These are phyloP conservation scores for Drosophila tropicalis DNA, from an alignment of 1,140 invertebrate genomes.

Conservation along the genomic window DNA sequence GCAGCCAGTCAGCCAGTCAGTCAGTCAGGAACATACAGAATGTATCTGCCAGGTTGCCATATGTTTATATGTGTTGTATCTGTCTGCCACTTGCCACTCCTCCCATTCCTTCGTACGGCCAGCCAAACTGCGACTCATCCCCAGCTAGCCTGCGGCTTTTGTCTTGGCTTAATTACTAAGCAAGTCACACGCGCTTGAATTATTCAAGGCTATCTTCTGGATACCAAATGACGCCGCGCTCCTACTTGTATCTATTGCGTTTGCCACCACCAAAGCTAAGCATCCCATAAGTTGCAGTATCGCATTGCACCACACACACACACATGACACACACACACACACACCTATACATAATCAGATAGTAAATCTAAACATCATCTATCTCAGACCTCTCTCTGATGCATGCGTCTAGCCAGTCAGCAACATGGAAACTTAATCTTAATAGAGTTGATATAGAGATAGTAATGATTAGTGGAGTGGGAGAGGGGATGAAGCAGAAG, in stretches of 20 bases:
- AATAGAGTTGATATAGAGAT: constrained; percentile 21
- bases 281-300: constrained; percentile 30
- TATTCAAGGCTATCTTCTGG: constrained; percentile 77
- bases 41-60: constrained; percentile 15
- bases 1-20: constrained; percentile 33
- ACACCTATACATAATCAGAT: not conserved
- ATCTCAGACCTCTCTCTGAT: not conserved
- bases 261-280: constrained; percentile 48
- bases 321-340: not conserved
- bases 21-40: constrained; percentile 57
- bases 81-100: constrained; percentile 69
- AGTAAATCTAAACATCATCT: constrained; percentile 34
- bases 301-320: not conserved
- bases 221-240: constrained; percentile 14
- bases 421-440: constrained; percentile 48
- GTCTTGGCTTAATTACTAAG: constrained; percentile 80
- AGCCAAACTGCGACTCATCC: constrained; percentile 53
- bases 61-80: constrained; percentile 55
- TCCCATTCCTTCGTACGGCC: constrained; percentile 16
- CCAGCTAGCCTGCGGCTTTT: constrained; percentile 74
- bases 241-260: constrained; percentile 58
- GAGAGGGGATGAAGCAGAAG: not conserved
- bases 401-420: constrained; percentile 28
- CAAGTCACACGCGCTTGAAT: constrained; percentile 80
- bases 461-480: not conserved